Conservation (phyloP, 35 echinoderm and acorn worm species). For the Lytechinus pictus region DNA sequence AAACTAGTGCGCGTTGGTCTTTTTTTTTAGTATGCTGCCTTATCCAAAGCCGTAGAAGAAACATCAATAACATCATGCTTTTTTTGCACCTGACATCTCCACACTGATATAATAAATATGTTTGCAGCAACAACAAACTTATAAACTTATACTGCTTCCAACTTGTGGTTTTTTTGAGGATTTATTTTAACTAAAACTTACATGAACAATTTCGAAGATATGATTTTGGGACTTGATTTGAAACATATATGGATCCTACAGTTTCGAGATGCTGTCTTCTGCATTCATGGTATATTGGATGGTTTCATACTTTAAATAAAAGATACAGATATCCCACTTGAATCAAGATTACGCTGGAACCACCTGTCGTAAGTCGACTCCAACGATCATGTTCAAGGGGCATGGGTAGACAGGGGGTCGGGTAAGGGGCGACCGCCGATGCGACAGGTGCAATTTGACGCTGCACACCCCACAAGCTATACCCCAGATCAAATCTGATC, state of each 20-base stretch:
- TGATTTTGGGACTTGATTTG: too few species aligned
- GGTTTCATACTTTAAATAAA: background rate
- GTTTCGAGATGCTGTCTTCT: background rate
- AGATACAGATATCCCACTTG: background rate
- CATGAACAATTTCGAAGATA: too few species aligned
- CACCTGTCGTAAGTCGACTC: background rate
- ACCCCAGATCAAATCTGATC: background rate
- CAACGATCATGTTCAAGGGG: background rate
- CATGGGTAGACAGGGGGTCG: background rate
- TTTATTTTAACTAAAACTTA: too few species aligned
- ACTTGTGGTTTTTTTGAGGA: too few species aligned
- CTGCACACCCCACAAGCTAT: background rate
- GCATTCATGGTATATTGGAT: background rate
- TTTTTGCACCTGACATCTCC: background rate
- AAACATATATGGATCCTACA: too few species aligned
- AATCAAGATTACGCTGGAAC: background rate
- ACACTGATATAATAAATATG: too few species aligned
- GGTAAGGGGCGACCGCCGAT: background rate
- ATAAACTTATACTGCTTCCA: too few species aligned
- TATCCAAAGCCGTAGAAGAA: too few species aligned
- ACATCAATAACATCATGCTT: too few species aligned
- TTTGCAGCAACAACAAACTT: background rate
- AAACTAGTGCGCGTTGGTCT: background rate
- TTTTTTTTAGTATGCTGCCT: too few species aligned
- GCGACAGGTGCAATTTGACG: background rate